Evolutionary conservation across 2,797 vertebrate species (phyloP).

Genomic region (Aulostomus chinensis): DNA sequence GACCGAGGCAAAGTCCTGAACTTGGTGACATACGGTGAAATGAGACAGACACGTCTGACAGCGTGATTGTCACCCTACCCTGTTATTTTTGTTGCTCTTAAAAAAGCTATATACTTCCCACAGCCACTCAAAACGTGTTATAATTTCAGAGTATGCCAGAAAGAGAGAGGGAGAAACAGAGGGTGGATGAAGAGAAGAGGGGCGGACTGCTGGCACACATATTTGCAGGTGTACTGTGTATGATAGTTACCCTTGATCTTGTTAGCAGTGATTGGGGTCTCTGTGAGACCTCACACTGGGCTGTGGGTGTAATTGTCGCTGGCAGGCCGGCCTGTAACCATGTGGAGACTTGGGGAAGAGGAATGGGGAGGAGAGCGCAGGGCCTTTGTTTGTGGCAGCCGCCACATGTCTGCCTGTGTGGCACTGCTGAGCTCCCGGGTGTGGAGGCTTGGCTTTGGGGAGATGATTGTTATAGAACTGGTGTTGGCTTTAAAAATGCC

Average conservation of each 20-base stretch:
- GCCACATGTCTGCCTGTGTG: constrained; percentile 83
- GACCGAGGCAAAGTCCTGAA: constrained; percentile 55
- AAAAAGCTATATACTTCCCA: constrained; percentile 67
- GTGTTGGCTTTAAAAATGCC: constrained; percentile 82
- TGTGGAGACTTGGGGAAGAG: constrained; percentile 67
- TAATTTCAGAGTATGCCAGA: constrained; percentile 67
- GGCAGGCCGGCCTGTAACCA: constrained; percentile 73
- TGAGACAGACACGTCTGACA: constrained; percentile 61
- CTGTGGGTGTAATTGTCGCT: constrained; percentile 81
- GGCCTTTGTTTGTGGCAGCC: constrained; percentile 81
- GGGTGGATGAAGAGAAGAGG: constrained; percentile 12
- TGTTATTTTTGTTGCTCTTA: constrained; percentile 70
- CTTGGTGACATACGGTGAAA: constrained; percentile 61
- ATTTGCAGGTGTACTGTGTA: constrained; percentile 55
- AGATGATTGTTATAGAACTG: constrained; percentile 84
- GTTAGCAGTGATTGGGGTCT: constrained; percentile 80
- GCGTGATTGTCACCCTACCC: constrained; percentile 56
- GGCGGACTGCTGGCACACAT: constrained; percentile 46
- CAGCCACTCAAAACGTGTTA: constrained; percentile 73
- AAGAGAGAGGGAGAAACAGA: constrained; percentile 12
- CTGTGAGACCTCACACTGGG: constrained; percentile 81
- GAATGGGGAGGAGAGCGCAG: constrained; percentile 65
- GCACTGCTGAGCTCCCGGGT: constrained; percentile 68
- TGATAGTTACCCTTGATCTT: constrained; percentile 79
- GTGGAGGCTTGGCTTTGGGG: constrained; percentile 72